Evolutionary conservation across 2,888 invertebrate species (phyloP), one percentile per base, ranked within the genome.

Genomic region (Zele albiditarsus): DNA sequence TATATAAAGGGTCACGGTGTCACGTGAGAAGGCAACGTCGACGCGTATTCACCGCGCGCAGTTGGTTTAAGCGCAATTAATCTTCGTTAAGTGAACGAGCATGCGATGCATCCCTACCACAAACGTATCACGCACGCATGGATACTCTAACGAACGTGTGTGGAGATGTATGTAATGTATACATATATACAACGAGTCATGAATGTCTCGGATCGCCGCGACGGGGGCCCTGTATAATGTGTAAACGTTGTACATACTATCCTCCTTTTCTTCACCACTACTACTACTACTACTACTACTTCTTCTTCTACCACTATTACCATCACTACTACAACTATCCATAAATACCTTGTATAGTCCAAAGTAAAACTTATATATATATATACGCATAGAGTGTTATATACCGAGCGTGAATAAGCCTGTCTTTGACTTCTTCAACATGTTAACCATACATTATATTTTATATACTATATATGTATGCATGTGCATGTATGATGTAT

Each of bases 81-180:
- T 88, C 88, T 88, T 88, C 88, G 88, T 88, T 88, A 87, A 86
- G 87, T 87, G 84, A 88, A 84, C 86, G 84, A 85, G 87, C 84
- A 80, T 81, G 79, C 79, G 76, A 82, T 81, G 78, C 74, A 77
- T 69, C 77, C 58, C 71, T 42, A n/a, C 42, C 31, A 65, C 62
- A 57, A 33, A 62, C 38, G 46, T 66, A 31, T 58, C 66, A 31
- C 49, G 14, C 23, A 49, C 46, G 31, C 68, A 65, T 38, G 20
- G 20, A 53, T 20, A 63, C 53, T 49, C n/a, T n/a, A 53, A 53
- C 27, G 14, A 33, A 20, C 31, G 20, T 16, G 27, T 53, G 31
- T 33, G 38, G 33, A 33, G 58, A 31, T 49, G 63, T 49, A 31
- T 57, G 33, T 20, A 28, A 49, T 62, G 33, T 49, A 38, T 42